Base-by-base conservation (phyloP, 64 coral and sea anemone species). In the Platygyra sinensis region DNA sequence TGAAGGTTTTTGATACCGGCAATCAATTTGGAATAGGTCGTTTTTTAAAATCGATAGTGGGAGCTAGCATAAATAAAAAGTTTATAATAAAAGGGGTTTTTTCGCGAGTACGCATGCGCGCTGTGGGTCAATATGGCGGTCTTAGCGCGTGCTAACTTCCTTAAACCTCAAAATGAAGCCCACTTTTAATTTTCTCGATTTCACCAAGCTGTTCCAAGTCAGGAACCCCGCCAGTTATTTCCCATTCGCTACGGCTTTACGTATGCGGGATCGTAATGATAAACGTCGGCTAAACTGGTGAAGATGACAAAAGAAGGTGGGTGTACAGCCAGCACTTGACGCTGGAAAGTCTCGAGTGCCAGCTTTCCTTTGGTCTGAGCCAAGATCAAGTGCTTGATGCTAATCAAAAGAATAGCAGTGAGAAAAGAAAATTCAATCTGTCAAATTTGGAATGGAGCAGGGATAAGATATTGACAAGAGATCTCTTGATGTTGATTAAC, bases 121-220 rank as follows among this genome's bases (percentile, higher is more conserved):
- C 1, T 75, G 39, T 42, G 19, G 22, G 0, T 69, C 25, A 10
- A 24, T 11, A 69, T 29, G 25, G 22, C 8, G 10, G 65, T n/a
- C 22, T 69, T 2, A 69, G 22, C 22, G 7, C 27, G 33, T 36
- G 33, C n/a, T n/a, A n/a, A n/a, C n/a, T n/a, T n/a, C n/a, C n/a
- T n/a, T n/a, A n/a, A n/a, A n/a, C n/a, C n/a, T n/a, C n/a, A n/a
- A n/a, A n/a, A n/a, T n/a, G 33, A 36, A 54, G 52, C 52, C 52
- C 1, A 7, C 52, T 1, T 1, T 36, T 89, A 78, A 31, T 74
- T 74, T 62, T 85, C 72, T 36, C 36, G 81, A 85, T 85, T 85
- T 85, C 81, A 85, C 81, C 81, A 85, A 85, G 81, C 81, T 62
- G 81, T 85, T 85, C 63, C 81, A 71, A 50, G 18, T 85, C 81